Evolutionary conservation across 2,888 invertebrate genomes (phyloP).

Genomic region (Catocala nupta): DNA sequence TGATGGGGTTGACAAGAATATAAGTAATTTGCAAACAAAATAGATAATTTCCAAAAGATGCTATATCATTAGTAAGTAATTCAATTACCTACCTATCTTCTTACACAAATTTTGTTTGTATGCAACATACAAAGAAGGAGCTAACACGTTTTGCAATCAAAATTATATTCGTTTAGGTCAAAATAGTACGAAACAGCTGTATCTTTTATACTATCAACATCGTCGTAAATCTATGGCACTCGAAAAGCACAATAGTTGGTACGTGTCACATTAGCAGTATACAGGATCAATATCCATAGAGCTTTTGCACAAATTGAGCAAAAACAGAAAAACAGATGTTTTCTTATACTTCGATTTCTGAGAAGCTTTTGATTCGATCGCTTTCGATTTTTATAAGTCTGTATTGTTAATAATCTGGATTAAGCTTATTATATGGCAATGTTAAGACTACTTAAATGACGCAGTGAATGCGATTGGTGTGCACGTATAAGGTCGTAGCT

Average conservation of each 20-base stretch:
- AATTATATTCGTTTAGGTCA: too few species aligned
- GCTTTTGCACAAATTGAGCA: conserved; percentile 48
- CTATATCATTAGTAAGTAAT: too few species aligned
- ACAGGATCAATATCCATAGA: conserved; percentile 48
- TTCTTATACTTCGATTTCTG: conserved; percentile 23
- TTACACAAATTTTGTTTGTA: too few species aligned
- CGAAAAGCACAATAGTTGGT: conserved; percentile 26
- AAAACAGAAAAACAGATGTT: conserved; percentile 45
- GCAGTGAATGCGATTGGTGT: too few species aligned
- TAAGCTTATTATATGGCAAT: background rate
- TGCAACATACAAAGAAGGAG: too few species aligned
- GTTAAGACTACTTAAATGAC: too few species aligned
- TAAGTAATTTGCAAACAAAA: too few species aligned
- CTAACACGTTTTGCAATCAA: too few species aligned
- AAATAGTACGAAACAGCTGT: conserved; percentile 40
- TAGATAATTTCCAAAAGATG: too few species aligned
- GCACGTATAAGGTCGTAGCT: too few species aligned
- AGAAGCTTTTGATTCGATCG: conserved; percentile 11
- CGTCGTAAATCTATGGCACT: conserved; percentile 29
- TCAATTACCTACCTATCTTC: too few species aligned
- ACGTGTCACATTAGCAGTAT: conserved; percentile 54
- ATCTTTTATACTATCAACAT: conserved; percentile 43
- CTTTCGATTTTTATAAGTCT: conserved; percentile 32
- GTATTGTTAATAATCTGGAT: background rate
- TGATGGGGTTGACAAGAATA: too few species aligned